These are phyloP conservation scores for Phainopepla nitens DNA, from an alignment of 2,113 vertebrate genomes.

Conservation along the genomic window DNA sequence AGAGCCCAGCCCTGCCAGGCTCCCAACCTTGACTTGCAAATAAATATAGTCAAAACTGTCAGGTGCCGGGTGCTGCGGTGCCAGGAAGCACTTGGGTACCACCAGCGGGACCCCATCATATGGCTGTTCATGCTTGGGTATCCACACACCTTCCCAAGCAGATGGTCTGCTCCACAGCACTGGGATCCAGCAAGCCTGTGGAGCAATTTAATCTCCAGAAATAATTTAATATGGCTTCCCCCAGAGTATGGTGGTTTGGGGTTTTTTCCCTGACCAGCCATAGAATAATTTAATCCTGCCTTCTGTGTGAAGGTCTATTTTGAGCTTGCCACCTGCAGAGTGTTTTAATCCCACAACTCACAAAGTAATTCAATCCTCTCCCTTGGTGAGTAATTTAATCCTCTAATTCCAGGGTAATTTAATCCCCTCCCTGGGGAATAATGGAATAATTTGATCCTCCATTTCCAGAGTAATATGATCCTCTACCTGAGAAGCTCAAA, in stretches of 20 bases:
- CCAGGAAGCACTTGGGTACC: neutral
- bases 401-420: conserved; percentile 66
- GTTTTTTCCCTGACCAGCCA: neutral
- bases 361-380: conserved; percentile 62
- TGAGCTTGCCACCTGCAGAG: conserved; percentile 43
- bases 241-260: neutral
- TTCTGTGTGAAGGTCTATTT: conserved; percentile 57
- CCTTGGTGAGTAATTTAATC: conserved; percentile 68
- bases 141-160: conserved; percentile 43
- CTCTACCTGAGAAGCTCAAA: conserved; percentile 11
- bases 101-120: conserved; percentile 19
- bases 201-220: conserved; percentile 62
- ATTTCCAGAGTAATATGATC: conserved; percentile 48
- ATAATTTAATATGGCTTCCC: conserved; percentile 62
- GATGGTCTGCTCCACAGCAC: conserved; percentile 49
- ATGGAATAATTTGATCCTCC: conserved; percentile 56
- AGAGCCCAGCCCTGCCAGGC: neutral
- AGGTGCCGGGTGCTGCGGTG: neutral
- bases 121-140: conserved; percentile 20
- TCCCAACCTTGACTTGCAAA: neutral
- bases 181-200: conserved; percentile 48
- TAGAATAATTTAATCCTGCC: conserved; percentile 65
- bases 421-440: conserved; percentile 55
- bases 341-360: conserved; percentile 62
- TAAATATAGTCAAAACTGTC: conserved; percentile 37